Evolutionary conservation across 2,888 invertebrate species (phyloP), one percentile per base, ranked within the genome.

Genomic region (Erynnis tages): DNA sequence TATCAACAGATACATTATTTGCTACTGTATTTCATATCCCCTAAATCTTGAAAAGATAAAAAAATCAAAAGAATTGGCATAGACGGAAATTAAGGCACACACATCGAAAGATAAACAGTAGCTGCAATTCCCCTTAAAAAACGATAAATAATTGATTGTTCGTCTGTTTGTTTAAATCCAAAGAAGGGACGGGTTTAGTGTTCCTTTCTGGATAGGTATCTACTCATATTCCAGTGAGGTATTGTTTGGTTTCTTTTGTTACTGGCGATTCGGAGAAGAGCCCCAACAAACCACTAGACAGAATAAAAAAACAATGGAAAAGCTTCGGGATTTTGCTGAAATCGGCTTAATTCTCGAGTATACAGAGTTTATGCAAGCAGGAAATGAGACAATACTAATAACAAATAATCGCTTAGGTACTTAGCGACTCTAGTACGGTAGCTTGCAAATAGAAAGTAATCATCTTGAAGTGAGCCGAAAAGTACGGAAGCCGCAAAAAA

Each of bases 341-440:
- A 59, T 59, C 64, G 57, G 58, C 56, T 52, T 62, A 63, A 59
- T 56, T 32, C 48, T 57, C 50, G 29, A 52, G 29, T 23, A 34
- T 27, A 44, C 54, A 55, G 49, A 45, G 59, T 63, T 55, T 56
- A 49, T 48, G 49, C 63, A 66, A 75, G 69, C 65, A 69, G 71
- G 73, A 74, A 75, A 66, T 54, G 46, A 58, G 44, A 64, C 66
- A 72, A 73, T 64, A 57, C 66, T 67, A 73, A 73, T 70, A 67
- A 43, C 66, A 53, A 63, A 47, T 69, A 67, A 62, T 60, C 57
- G 11, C 4, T 16, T 7, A 14, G 7, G 1, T 29, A 13, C 32
- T 44, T 23, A 32, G n/a, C 21, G 57, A 68, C 59, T 63, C 62
- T 69, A 66, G 67, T 67, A 64, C 70, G 65, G 75, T 74, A 74